A percentile compares a stretch with the other conserved stretches of the same genome.
Conservation (phyloP, 92 coral and sea anemone genomes). For the Umimayanthus kanabou region DNA sequence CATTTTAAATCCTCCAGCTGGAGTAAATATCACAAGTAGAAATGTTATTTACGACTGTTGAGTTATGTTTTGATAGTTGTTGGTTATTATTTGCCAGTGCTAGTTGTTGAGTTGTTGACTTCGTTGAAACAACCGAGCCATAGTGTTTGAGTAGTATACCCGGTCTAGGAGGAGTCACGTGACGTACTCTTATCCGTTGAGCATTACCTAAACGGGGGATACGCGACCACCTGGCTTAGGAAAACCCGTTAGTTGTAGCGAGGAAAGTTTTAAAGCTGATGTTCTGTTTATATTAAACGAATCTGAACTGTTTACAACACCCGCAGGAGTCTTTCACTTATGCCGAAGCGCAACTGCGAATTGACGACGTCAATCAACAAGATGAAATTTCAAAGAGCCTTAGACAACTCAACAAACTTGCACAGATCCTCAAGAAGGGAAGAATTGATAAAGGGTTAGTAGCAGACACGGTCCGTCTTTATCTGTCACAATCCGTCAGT, state of each 20-base stretch:
- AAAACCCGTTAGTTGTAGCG: neutral
- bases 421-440: slow-evolving; percentile 81
- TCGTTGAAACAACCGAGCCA: too few relatives aligned
- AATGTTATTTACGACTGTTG: neutral
- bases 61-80: neutral
- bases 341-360: slow-evolving; percentile 96
- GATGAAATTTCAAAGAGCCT: slow-evolving; percentile 83
- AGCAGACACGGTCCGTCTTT: too few relatives aligned
- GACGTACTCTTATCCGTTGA: too few relatives aligned
- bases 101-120: neutral
- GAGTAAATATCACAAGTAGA: too few relatives aligned
- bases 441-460: slow-evolving; percentile 63
- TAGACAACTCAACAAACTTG: slow-evolving; percentile 85
- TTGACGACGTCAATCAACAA: slow-evolving; percentile 82
- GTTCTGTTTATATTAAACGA: too few relatives aligned
- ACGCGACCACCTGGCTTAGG: neutral
- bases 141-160: too few relatives aligned
- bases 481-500: too few relatives aligned
- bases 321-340: slow-evolving; percentile 87
- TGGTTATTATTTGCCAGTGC: neutral
- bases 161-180: too few relatives aligned
- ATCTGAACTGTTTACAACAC: neutral
- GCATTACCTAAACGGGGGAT: neutral
- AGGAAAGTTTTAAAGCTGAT: neutral
- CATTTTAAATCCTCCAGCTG: too few relatives aligned